Percentiles rank a stretch among this genome's conserved stretches.
phyloP scores from a whole-genome alignment of 2,888 invertebrate genomes.

The Ptychoptera albimana region DNA sequence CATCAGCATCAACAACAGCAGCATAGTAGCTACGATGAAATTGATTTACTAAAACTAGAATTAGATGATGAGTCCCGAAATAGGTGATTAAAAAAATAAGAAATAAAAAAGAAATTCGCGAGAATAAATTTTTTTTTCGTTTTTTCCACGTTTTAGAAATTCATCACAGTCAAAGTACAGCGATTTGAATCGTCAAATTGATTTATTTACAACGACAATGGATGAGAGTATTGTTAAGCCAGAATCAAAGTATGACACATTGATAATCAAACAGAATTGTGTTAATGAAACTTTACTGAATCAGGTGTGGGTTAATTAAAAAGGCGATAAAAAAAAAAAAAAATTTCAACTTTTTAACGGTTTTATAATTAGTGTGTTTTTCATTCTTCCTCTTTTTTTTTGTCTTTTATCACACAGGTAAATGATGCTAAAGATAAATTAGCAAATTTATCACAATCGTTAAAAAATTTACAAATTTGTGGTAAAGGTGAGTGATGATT shows the following conservation, averaged over 20 bases:
- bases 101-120: background rate
- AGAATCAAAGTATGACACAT: conserved; percentile 7
- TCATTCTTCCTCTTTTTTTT: background rate
- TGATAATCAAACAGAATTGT: conserved; percentile 7
- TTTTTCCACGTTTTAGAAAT: background rate
- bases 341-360: background rate
- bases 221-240: conserved; percentile 7
- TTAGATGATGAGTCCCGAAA: conserved; percentile 3
- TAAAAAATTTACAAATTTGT: conserved; percentile 8
- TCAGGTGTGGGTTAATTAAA: conserved; percentile 4
- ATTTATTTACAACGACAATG: conserved; percentile 1
- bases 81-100: background rate
- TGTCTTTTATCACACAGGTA: conserved; percentile 3
- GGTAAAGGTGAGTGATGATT: conserved; percentile 6
- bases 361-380: background rate
- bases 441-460: conserved; percentile 6
- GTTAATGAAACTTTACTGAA: conserved; percentile 5
- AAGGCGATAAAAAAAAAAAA: too few species aligned
- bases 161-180: conserved; percentile 7
- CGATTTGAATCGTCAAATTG: conserved; percentile 8
- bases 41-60: conserved; percentile 3
- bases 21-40: background rate
- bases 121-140: background rate
- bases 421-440: conserved; percentile 9
- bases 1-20: conserved; percentile 12